Evolutionary conservation across 1,140 invertebrate genomes (phyloP).

Genomic region (Uloborus diversus): DNA sequence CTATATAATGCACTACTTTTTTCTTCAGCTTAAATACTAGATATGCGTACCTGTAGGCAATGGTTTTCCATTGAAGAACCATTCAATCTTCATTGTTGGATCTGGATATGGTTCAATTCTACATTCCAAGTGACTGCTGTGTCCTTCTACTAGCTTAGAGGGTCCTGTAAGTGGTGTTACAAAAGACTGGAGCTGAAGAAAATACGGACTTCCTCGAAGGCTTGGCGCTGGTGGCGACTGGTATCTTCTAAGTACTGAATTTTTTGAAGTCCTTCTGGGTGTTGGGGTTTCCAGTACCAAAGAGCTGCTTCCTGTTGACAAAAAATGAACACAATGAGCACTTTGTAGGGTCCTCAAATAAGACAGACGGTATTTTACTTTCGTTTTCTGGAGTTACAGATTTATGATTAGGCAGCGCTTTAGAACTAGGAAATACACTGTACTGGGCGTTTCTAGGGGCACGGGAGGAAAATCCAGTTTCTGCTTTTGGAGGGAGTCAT

Average conservation of each 20-base stretch:
- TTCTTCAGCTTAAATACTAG: too few relatives aligned
- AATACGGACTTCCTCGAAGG: constrained; percentile 50
- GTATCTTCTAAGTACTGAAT: constrained; percentile 87
- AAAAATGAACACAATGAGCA: background rate
- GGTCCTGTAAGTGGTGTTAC: constrained; percentile 86
- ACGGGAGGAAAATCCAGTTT: too few relatives aligned
- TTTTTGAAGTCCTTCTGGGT: constrained; percentile 91
- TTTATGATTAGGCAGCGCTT: too few relatives aligned
- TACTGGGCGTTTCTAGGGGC: too few relatives aligned
- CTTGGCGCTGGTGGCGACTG: constrained; percentile 82
- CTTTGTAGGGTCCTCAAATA: too few relatives aligned
- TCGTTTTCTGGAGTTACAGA: too few relatives aligned
- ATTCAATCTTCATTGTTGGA: constrained; percentile 87
- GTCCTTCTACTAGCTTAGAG: constrained; percentile 80
- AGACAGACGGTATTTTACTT: too few relatives aligned
- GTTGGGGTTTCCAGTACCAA: constrained; percentile 90
- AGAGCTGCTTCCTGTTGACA: constrained; percentile 80
- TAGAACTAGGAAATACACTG: too few relatives aligned
- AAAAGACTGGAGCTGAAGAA: constrained; percentile 77
- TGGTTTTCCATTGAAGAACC: constrained; percentile 72
- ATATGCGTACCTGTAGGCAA: constrained; percentile 68
- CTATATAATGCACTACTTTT: too few relatives aligned
- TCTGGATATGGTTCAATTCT: constrained; percentile 88
- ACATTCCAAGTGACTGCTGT: constrained; percentile 78
- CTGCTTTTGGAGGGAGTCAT: too few relatives aligned